Percentiles rank a stretch among this genome's conserved stretches.
Evolutionary conservation across 1,140 invertebrate genomes (phyloP).

Genomic region (Zaprionus ornatus): DNA sequence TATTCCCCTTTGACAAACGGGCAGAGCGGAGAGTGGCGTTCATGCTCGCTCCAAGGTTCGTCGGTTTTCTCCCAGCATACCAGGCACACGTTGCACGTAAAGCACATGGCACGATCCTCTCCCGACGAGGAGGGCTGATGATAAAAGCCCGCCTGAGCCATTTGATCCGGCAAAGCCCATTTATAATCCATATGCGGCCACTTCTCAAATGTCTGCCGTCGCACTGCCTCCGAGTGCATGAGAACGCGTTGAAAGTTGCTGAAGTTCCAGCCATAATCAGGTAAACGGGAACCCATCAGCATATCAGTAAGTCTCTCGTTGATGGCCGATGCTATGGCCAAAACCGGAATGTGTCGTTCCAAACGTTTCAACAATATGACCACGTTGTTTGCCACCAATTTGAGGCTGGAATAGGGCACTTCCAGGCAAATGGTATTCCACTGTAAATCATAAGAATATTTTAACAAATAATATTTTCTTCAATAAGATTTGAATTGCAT

Average conservation of each 20-base stretch:
- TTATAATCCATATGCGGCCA: conserved; percentile 99
- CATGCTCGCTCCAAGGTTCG: conserved; percentile 98
- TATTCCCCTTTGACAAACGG: conserved; percentile 97
- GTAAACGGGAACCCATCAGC: conserved; percentile 84
- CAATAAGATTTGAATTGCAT: too few relatives aligned
- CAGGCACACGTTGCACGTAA: conserved; percentile 95
- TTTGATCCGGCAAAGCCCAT: conserved; percentile 96
- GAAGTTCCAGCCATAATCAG: conserved; percentile 82
- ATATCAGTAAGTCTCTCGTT: conserved; percentile 93
- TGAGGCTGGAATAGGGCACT: conserved; percentile 90
- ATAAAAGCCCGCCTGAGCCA: conserved; percentile 98
- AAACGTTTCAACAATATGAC: conserved; percentile 92
- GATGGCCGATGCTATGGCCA: conserved; percentile 94
- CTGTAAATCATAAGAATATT: conserved; percentile 85
- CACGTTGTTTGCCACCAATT: conserved; percentile 90
- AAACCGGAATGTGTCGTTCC: conserved; percentile 91
- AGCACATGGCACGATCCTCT: conserved; percentile 97
- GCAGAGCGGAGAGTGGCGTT: conserved; percentile 95
- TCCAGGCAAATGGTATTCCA: conserved; percentile 95
- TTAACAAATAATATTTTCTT: neutral
- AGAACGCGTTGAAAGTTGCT: conserved; percentile 85
- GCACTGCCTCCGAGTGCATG: conserved; percentile 96
- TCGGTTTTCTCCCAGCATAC: conserved; percentile 98
- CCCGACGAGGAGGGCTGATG: conserved; percentile 94
- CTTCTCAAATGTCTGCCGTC: conserved; percentile 94